Conservation (phyloP, 2,888 invertebrate genomes). For the Morinoia aosen region DNA sequence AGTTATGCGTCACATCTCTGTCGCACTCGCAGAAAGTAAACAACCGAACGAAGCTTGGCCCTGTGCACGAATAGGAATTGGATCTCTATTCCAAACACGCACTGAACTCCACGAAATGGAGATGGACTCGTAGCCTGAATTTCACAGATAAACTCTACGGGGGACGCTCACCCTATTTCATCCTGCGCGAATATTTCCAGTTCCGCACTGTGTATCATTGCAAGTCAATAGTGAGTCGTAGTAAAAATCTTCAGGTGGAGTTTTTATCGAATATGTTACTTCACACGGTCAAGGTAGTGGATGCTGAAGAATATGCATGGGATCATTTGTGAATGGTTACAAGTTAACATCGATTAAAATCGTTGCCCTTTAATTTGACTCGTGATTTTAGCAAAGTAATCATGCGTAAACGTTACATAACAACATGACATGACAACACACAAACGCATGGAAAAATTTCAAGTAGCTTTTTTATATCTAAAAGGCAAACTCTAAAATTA, state of each 20-base stretch:
- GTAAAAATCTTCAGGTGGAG: not conserved
- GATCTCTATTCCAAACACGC: not conserved
- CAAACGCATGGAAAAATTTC: no score
- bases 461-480: no score
- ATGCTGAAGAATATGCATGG: not conserved
- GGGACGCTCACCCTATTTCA: not conserved
- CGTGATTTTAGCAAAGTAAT: no score
- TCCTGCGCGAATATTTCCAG: not conserved
- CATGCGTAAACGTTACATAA: no score
- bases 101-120: not conserved
- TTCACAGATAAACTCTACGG: not conserved
- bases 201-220: not conserved
- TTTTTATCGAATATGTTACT: not conserved
- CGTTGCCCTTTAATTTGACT: no score
- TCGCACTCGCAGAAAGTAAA: not conserved
- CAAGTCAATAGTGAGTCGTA: not conserved
- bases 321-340: no score
- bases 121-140: not conserved
- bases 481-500: no score
- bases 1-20: not conserved
- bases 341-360: no score
- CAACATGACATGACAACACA: no score
- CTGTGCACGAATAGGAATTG: not conserved
- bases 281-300: not conserved
- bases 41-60: not conserved